Percentiles rank a stretch among this genome's conserved stretches.
phyloP scores from a whole-genome alignment of 1,140 invertebrate species.

The Pseudomyrmex cubaensis region DNA sequence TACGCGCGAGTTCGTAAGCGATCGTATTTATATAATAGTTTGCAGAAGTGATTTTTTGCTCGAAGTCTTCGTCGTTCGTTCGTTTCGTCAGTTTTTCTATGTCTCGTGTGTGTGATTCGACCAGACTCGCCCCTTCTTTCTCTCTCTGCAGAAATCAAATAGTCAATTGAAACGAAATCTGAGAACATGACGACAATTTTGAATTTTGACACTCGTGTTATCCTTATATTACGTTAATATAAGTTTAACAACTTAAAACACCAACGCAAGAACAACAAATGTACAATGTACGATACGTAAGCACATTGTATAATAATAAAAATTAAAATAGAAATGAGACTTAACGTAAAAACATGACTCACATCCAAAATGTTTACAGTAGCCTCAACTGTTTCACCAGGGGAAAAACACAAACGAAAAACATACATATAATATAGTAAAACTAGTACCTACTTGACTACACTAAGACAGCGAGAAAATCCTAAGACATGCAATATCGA shows the following conservation, averaged over 20 bases:
- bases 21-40: slow-evolving; percentile 58
- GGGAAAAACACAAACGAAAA: slow-evolving; percentile 84
- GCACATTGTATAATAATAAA: slow-evolving; percentile 70
- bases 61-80: slow-evolving; percentile 71
- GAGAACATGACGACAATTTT: slow-evolving; percentile 83
- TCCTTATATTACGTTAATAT: slow-evolving; percentile 82
- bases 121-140: slow-evolving; percentile 69
- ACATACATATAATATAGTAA: slow-evolving; percentile 84
- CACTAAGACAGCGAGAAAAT: slow-evolving; percentile 84
- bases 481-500: slow-evolving; percentile 82
- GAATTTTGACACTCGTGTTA: slow-evolving; percentile 84
- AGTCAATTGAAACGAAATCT: slow-evolving; percentile 81
- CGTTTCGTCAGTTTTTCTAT: slow-evolving; percentile 1
- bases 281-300: slow-evolving; percentile 65
- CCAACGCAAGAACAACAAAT: slow-evolving; percentile 74
- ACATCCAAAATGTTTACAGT: slow-evolving; percentile 79
- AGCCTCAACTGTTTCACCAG: slow-evolving; percentile 85
- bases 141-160: slow-evolving; percentile 78
- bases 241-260: slow-evolving; percentile 76
- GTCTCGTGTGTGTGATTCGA: slow-evolving; percentile 73
- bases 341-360: slow-evolving; percentile 79
- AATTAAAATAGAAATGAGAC: slow-evolving; percentile 70
- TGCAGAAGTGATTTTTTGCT: slow-evolving; percentile 73
- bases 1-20: slow-evolving; percentile 30
- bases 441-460: slow-evolving; percentile 82